A percentile compares a stretch with the other conserved stretches of the same genome.
phyloP scores from a whole-genome alignment of 1,140 invertebrate species.

The Tetranychus urticae region DNA sequence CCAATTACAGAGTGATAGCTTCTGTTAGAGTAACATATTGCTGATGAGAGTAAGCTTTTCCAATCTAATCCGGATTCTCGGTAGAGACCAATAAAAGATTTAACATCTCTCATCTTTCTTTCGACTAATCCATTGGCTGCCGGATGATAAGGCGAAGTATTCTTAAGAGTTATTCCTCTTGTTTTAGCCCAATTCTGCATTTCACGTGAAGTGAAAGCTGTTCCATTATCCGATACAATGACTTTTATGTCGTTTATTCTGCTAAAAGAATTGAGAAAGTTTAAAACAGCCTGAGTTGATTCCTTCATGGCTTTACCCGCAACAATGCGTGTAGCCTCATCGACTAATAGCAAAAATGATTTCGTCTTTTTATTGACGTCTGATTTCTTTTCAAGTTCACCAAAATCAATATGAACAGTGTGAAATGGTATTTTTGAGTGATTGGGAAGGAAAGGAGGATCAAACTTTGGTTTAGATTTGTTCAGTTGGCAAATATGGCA shows the following conservation, averaged over 20 bases:
- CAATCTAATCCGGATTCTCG: background rate
- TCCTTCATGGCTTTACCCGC: background rate
- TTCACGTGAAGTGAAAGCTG: background rate
- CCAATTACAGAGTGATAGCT: background rate
- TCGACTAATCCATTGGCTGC: background rate
- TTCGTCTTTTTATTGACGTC: background rate
- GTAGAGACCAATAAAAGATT: background rate
- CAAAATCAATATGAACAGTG: background rate
- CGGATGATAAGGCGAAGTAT: background rate
- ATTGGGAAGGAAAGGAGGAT: background rate
- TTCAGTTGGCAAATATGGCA: background rate
- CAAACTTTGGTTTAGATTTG: background rate
- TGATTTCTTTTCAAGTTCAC: background rate
- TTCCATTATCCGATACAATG: background rate
- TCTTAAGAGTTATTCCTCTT: background rate
- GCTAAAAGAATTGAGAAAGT: background rate
- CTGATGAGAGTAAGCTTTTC: background rate
- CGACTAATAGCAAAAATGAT: background rate
- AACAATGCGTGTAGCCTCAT: background rate
- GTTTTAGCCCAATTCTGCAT: background rate
- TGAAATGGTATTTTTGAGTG: background rate
- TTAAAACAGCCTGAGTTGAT: background rate
- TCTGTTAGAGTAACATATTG: background rate
- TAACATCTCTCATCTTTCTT: constrained; percentile 2
- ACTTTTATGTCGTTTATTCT: background rate